Base-by-base conservation (phyloP, 2,797 vertebrate genomes). In the Paratrypauchen microcephalus region DNA sequence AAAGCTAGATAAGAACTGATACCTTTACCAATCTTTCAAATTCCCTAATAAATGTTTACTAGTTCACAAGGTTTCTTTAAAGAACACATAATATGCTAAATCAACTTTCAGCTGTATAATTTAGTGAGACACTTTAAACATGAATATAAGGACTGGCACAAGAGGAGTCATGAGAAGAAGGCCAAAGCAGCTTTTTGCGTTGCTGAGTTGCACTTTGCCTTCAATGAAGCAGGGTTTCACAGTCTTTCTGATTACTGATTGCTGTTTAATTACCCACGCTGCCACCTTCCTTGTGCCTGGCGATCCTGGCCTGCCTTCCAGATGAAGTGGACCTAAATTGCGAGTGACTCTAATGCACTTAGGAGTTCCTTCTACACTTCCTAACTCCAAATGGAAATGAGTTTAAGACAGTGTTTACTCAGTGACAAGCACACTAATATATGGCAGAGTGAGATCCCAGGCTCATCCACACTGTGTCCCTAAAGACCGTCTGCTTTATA, bases 341-440 rank as follows among this genome's bases (percentile, higher is more conserved):
- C 32, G 21, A 81, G 62, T 76, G 84, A 90, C 85, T 87, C 76
- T 90, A 87, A 90, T 86, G 78, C 84, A 90, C 82, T 87, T 74
- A 81, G 73, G 69, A 76, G 79, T 78, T 87, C 78, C 79, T 76
- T 70, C 74, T 75, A 74, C 76, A 87, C 76, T 83, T 81, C 70
- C 71, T 79, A 83, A 86, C 83, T 86, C 73, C 68, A 72, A 82
- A 89, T 86, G 82, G 81, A 86, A 86, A 90, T 88, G 71, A 87
- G 80, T 81, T 86, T 79, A 81, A 83, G 78, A 78, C 69, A 70
- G 68, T 78, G 84, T 89, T 88, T 85, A 82, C 82, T 81, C 80
- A 83, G 82, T 85, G 87, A 83, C 80, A 76, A 71, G 70, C 79
- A 65, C 72, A 80, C 84, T 87, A 84, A 86, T 83, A 77, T 64